Evolutionary conservation across 2,797 vertebrate species (phyloP).

Genomic region (Hephaestus fuliginosus): DNA sequence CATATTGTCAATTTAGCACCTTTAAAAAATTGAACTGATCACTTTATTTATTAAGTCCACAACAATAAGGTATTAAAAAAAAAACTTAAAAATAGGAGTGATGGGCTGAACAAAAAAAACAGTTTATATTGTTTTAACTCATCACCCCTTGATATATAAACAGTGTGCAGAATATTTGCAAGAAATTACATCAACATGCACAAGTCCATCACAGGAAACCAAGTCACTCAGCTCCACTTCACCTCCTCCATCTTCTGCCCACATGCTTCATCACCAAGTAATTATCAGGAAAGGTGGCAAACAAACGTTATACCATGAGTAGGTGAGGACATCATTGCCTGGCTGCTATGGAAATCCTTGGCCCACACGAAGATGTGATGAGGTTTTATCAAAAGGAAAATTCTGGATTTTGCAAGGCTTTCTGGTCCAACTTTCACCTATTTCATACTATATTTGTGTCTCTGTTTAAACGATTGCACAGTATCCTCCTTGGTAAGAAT

Average conservation of each 20-base stretch:
- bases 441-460: neutral
- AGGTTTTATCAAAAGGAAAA: constrained; percentile 4
- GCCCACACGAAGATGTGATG: constrained; percentile 11
- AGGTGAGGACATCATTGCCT: constrained; percentile 19
- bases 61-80: neutral
- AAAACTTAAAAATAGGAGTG: no score
- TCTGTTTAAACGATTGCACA: neutral
- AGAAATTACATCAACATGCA: constrained; percentile 19
- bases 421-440: neutral
- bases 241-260: constrained; percentile 23
- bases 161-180: neutral
- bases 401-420: neutral
- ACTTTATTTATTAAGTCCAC: neutral
- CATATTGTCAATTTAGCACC: neutral
- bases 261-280: constrained; percentile 36
- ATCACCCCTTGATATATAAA: neutral
- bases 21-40: neutral
- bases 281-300: constrained; percentile 47
- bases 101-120: neutral
- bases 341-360: neutral
- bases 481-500: neutral
- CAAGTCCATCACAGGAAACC: constrained; percentile 24
- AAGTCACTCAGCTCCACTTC: constrained; percentile 7
- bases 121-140: neutral
- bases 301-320: constrained; percentile 29